These are phyloP conservation scores for Eugnorisma glareosa DNA, from an alignment of 2,888 invertebrate species.

Conservation along the genomic window DNA sequence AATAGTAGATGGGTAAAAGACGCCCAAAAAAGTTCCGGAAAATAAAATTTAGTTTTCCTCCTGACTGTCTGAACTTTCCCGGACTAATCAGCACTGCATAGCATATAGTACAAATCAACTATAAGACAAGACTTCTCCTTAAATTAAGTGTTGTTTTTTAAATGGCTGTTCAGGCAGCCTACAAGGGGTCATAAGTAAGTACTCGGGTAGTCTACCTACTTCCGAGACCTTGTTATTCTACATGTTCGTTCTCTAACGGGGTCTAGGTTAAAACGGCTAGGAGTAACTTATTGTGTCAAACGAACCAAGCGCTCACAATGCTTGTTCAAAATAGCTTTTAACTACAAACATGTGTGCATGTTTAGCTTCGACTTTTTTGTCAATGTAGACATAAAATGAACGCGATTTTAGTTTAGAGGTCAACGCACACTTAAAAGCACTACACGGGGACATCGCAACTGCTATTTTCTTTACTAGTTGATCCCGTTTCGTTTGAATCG, in stretches of 20 bases:
- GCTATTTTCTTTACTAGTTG: background rate
- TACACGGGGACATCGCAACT: background rate
- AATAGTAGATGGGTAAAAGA: background rate
- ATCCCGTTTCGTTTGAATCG: background rate
- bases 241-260: conserved; percentile 21
- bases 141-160: background rate
- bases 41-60: background rate
- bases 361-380: background rate
- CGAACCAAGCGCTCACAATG: conserved; percentile 28
- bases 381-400: conserved; percentile 17
- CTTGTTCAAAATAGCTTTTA: conserved; percentile 28
- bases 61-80: background rate
- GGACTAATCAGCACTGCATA: too few species aligned
- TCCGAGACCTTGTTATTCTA: conserved; percentile 31
- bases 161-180: background rate
- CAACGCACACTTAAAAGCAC: background rate
- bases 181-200: background rate
- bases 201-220: conserved; percentile 9
- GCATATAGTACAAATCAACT: background rate
- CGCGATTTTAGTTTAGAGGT: background rate
- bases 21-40: background rate
- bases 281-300: conserved; percentile 18
- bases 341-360: background rate
- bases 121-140: background rate
- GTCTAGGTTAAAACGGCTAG: conserved; percentile 45